Base-by-base conservation (phyloP, 2,888 invertebrate species). In the Biston betularia region DNA sequence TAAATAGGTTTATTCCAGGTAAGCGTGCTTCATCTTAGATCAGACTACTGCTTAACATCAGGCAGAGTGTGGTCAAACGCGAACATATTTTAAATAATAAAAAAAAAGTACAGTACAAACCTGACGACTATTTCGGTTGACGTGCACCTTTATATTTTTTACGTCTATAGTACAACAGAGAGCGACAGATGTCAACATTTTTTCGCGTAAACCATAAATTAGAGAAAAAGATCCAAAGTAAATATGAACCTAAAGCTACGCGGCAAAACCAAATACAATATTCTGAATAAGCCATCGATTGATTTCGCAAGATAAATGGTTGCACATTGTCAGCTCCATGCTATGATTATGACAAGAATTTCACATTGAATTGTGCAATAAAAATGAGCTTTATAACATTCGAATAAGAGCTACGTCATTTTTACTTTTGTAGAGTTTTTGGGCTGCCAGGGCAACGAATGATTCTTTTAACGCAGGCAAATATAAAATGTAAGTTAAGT, bases 241-340 rank as follows among this genome's bases (percentile, higher is more conserved):
- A 94, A 94, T 89, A 93, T 87, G 82, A 85, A 89, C 84, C 86
- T 78, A 90, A 92, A 91, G 86, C 87, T 87, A 87, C 87, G 89
- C 89, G 86, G 89, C 82, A 88, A 90, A 89, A 87, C 90, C 92
- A 89, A 92, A 93, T 89, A 92, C 91, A 89, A 92, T 91, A 92
- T 93, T 92, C 90, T 89, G 91, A 93, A 92, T 92, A 92, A 92
- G 90, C 93, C 92, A 93, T 93, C 93, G 94, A 94, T 94, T 94
- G 93, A 94, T 94, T 94, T 92, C 86, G 85, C 85, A 94, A 94
- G 94, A 94, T 94, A 93, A 93, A 94, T 94, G 93, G 89, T 89
- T 80, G 81, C 86, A 91, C 89, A 93, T 93, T 93, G 93, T 93
- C 92, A 93, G 92, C 89, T 87, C 84, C 92, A 92, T 86, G 80